Percentiles rank a stretch among this genome's conserved stretches.
Conservation (phyloP, 2,113 vertebrate genomes). For the Archocentrus centrarchus region DNA sequence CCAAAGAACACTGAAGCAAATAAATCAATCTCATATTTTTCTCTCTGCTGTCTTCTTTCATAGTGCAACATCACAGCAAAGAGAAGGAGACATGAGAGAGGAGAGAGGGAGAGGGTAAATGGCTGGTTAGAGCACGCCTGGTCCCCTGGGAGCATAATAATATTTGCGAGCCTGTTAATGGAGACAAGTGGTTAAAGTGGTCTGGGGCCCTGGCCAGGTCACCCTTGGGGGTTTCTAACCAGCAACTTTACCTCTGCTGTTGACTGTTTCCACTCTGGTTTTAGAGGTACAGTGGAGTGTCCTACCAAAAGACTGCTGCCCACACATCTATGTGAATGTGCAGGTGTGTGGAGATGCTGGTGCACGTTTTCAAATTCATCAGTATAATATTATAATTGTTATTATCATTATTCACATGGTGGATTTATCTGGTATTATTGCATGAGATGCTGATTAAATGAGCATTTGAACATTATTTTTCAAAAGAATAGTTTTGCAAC, state of each 20-base stretch:
- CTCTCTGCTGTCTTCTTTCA: conserved; percentile 78
- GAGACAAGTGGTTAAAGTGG: conserved; percentile 78
- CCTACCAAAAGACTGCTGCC: conserved; percentile 50
- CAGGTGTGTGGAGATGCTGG: background rate
- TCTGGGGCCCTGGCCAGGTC: conserved; percentile 71
- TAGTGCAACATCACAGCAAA: conserved; percentile 83
- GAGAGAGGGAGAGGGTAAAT: conserved; percentile 75
- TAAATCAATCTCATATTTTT: conserved; percentile 89
- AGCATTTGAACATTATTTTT: background rate
- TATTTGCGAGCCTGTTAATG: conserved; percentile 77
- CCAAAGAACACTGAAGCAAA: conserved; percentile 87
- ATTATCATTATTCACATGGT: background rate
- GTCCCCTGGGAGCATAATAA: conserved; percentile 75
- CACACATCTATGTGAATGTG: background rate
- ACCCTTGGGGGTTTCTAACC: conserved; percentile 71
- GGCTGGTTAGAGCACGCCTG: conserved; percentile 74
- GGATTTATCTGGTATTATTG: background rate
- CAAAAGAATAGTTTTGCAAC: background rate
- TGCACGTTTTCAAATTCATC: no score
- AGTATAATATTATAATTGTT: background rate
- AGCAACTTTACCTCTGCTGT: conserved; percentile 58
- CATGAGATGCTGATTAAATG: background rate
- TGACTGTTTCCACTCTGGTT: conserved; percentile 26
- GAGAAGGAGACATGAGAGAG: conserved; percentile 57
- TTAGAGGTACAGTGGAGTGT: conserved; percentile 49